Conservation (phyloP, 2,888 invertebrate genomes). For the Dioctria linearis region DNA sequence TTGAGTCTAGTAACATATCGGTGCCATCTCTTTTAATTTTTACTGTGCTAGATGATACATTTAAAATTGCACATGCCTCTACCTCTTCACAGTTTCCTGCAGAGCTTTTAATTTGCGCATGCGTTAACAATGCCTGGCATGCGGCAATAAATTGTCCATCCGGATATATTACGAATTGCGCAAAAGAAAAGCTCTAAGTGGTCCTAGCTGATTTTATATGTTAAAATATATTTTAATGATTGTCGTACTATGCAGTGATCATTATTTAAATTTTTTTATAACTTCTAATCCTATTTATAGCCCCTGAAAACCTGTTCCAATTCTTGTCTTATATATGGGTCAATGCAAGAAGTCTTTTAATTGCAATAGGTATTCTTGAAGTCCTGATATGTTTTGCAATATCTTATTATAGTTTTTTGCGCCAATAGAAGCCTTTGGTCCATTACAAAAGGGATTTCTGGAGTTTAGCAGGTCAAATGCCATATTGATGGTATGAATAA, state of each 20-base stretch:
- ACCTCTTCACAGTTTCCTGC: background rate
- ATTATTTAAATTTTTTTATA: accelerated
- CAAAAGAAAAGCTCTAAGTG: background rate
- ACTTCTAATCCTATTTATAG: background rate
- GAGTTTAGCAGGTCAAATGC: background rate
- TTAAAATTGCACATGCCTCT: background rate
- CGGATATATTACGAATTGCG: background rate
- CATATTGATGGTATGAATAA: background rate
- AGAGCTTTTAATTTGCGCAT: too few relatives aligned
- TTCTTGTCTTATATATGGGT: too few relatives aligned
- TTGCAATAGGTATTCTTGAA: background rate
- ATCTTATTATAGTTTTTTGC: background rate
- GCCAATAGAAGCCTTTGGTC: background rate
- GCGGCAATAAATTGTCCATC: background rate
- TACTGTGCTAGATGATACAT: background rate
- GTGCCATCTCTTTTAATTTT: background rate
- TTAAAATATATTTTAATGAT: background rate
- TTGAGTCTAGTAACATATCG: background rate
- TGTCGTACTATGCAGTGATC: background rate
- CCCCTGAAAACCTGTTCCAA: background rate
- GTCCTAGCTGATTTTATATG: background rate
- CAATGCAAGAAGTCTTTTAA: background rate
- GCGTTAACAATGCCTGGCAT: background rate
- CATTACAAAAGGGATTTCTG: background rate
- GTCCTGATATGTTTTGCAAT: background rate